Base-by-base conservation (phyloP, 2,797 vertebrate species). In the Hydrolagus colliei region DNA sequence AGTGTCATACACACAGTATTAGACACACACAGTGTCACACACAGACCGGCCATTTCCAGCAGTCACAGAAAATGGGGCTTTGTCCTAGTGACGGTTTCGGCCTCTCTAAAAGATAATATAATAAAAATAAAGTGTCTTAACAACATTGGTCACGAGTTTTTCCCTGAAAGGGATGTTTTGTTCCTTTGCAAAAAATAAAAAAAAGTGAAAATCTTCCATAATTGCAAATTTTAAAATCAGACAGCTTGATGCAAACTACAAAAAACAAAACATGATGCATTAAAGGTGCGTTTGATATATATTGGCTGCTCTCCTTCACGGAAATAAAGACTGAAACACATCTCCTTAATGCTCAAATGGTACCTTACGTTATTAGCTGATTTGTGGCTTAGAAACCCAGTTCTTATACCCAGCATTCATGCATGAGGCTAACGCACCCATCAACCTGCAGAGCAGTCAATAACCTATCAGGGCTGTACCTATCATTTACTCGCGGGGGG, bases 391-490 rank as follows among this genome's bases (percentile, higher is more conserved):
- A 52, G 65, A 68, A 65, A 71, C 79, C 63, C 9, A 41, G 79
- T 71, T 67, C 65, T 71, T 41, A 41, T 11, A 84, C 32, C 4
- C 8, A 11, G 27, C 10, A 41, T 84, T 84, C 79, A 84, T 84
- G 65, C 79, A 84, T 84, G 79, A 18, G 20, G 65, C 79, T 84
- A 82, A 71, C 79, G 27, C n/a, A 84, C 63, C 79, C 65, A 71
- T 84, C 79, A 84, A 68, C 20, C 68, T 35, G 85, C 72, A 62
- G 32, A 73, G 84, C 80, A 22, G 73, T 86, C 87, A 87, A 87
- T 87, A 87, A 86, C 87, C 87, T 72, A 87, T 87, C 87, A 87
- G 72, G 59, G 59, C 82, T 62, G 84, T 20, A 87, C 79, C 72
- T 74, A 74, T 71, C 86, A 86, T 87, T 85, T 85, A 86, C 52